These are phyloP conservation scores for Vulpes vulpes DNA, from an alignment of 2,113 vertebrate species.

Conservation along the genomic window DNA sequence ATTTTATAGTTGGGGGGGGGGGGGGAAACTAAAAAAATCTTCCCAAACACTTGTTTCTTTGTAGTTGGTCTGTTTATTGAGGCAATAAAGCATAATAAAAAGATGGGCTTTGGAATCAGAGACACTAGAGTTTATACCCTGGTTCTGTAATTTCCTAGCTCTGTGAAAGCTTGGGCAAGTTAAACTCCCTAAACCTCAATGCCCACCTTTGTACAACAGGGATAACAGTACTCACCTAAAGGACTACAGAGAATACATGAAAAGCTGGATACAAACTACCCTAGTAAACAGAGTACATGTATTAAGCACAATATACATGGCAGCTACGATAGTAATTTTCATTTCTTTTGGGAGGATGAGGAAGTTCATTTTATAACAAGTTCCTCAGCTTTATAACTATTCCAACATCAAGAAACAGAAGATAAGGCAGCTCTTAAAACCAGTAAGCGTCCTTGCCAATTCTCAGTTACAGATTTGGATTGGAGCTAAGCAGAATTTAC, in stretches of 20 bases:
- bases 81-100: slow-evolving; percentile 17
- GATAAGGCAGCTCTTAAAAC: slow-evolving; percentile 3
- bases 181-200: not conserved
- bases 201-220: not conserved
- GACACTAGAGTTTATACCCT: not conserved
- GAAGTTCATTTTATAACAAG: slow-evolving; percentile 53
- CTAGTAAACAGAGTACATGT: not conserved
- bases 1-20: not conserved
- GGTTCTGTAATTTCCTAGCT: not conserved
- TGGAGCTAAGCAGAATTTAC: not conserved
- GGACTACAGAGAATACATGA: not conserved
- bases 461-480: not conserved
- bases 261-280: not conserved
- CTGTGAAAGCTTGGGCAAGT: not conserved
- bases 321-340: not conserved
- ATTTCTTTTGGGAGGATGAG: slow-evolving; percentile 12
- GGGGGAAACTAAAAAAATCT: not conserved
- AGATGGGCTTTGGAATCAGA: slow-evolving; percentile 30
- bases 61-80: not conserved
- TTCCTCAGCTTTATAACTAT: slow-evolving; percentile 49
- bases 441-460: not conserved
- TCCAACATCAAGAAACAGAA: not conserved
- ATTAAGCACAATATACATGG: not conserved
- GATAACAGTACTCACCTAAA: slow-evolving; percentile 26
- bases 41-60: not conserved